These are phyloP conservation scores for Macropus fuliginosus DNA, from an alignment of 2,797 vertebrate genomes.

Conservation along the genomic window DNA sequence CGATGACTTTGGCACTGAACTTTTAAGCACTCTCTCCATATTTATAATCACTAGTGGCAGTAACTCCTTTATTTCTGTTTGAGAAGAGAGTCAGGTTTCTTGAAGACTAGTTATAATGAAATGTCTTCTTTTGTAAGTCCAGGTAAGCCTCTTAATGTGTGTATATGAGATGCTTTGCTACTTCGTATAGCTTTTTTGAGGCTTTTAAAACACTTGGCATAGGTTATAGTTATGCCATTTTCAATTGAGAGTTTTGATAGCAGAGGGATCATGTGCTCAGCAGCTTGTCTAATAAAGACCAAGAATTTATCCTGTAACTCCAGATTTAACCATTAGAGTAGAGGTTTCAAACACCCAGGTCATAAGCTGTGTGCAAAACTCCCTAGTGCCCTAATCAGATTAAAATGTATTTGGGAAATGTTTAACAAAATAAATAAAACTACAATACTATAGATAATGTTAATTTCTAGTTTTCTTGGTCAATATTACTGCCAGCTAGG, in stretches of 20 bases:
- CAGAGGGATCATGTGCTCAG: background rate
- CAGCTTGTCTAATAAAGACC: background rate
- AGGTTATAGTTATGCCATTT: slow-evolving; percentile 1
- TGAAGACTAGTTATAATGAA: slow-evolving; percentile 15
- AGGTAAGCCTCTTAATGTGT: background rate
- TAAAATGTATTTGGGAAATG: background rate
- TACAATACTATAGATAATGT: background rate
- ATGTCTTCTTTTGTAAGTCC: background rate
- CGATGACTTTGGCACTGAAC: background rate
- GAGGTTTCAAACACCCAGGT: background rate
- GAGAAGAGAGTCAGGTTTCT: slow-evolving; percentile 25
- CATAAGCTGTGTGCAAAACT: background rate
- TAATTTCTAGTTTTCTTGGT: background rate
- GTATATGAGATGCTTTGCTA: background rate
- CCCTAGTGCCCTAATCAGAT: background rate
- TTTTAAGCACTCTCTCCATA: slow-evolving; percentile 12
- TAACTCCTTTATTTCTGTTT: slow-evolving; percentile 39
- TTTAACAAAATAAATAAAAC: background rate
- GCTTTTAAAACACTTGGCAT: background rate
- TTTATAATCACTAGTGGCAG: slow-evolving; percentile 18
- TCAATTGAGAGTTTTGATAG: slow-evolving; percentile 2
- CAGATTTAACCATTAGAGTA: background rate
- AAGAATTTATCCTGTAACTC: slow-evolving; percentile 12
- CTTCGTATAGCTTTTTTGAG: background rate
- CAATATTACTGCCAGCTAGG: background rate